Evolutionary conservation across 1,140 invertebrate species (phyloP).

Genomic region (Pseudomyrmex sp.): DNA sequence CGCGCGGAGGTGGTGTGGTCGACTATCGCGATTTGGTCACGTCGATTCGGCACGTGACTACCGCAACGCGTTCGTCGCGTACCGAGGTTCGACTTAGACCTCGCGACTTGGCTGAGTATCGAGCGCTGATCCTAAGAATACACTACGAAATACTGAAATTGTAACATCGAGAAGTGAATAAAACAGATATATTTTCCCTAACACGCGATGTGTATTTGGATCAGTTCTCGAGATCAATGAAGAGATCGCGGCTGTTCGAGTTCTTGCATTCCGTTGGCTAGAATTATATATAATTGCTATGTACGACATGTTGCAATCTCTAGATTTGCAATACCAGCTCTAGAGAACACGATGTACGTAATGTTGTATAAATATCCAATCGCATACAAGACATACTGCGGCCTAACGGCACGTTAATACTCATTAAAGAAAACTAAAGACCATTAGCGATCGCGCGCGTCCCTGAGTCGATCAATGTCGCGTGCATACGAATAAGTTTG

Average conservation of each 20-base stretch:
- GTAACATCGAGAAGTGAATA: too few species aligned
- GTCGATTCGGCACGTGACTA: constrained; percentile 25
- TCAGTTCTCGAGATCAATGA: too few species aligned
- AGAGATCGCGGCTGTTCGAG: too few species aligned
- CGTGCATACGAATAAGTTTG: constrained; percentile 41
- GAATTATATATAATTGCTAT: too few species aligned
- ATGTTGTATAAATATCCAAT: constrained; percentile 38
- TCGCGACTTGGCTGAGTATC: not conserved
- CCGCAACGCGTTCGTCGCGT: not conserved
- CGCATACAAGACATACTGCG: not conserved
- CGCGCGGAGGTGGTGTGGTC: not conserved
- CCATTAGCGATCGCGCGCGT: constrained; percentile 38
- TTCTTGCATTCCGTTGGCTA: too few species aligned
- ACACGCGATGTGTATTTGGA: too few species aligned
- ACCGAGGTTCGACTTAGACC: not conserved
- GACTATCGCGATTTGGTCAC: not conserved
- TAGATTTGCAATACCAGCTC: not conserved
- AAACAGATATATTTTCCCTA: too few species aligned
- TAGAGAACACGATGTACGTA: constrained; percentile 1
- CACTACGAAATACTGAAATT: too few species aligned
- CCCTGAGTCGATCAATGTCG: constrained; percentile 44
- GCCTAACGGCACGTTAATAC: constrained; percentile 43
- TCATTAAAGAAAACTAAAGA: constrained; percentile 51
- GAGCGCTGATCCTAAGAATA: not conserved
- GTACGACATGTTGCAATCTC: not conserved